Conservation (phyloP, 2,888 invertebrate species). For the Cyrtodaria siliqua region DNA sequence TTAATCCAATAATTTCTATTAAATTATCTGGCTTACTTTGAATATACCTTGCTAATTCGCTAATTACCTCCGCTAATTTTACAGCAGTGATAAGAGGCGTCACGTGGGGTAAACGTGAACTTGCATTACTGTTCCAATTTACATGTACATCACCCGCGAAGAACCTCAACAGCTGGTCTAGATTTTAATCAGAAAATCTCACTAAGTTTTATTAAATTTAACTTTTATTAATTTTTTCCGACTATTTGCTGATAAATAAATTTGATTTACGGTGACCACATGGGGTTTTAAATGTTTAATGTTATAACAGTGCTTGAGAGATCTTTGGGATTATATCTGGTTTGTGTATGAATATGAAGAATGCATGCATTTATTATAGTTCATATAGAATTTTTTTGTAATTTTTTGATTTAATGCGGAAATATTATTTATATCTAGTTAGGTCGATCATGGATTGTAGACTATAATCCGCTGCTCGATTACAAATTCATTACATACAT, state of each 20-base stretch:
- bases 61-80: slow-evolving; percentile 18
- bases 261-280: slow-evolving; percentile 16
- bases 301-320: slow-evolving; percentile 20
- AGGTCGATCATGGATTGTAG: too few relatives aligned
- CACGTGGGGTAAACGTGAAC: not conserved
- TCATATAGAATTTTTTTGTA: too few relatives aligned
- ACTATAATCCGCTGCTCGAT: too few relatives aligned
- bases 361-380: too few relatives aligned
- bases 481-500: too few relatives aligned
- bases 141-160: slow-evolving; percentile 1
- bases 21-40: too few relatives aligned
- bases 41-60: slow-evolving; percentile 7
- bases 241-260: slow-evolving; percentile 17
- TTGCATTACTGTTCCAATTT: not conserved
- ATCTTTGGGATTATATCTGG: too few relatives aligned
- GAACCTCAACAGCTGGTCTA: slow-evolving; percentile 19
- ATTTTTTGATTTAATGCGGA: too few relatives aligned
- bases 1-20: too few relatives aligned
- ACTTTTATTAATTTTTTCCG: slow-evolving; percentile 9
- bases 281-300: not conserved
- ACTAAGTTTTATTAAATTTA: not conserved
- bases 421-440: too few relatives aligned
- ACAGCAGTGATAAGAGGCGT: slow-evolving; percentile 4
- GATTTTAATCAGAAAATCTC: slow-evolving; percentile 6
- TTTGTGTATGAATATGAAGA: too few relatives aligned